phyloP scores from a whole-genome alignment of 2,113 vertebrate genomes.

The Entelurus aequoreus region DNA sequence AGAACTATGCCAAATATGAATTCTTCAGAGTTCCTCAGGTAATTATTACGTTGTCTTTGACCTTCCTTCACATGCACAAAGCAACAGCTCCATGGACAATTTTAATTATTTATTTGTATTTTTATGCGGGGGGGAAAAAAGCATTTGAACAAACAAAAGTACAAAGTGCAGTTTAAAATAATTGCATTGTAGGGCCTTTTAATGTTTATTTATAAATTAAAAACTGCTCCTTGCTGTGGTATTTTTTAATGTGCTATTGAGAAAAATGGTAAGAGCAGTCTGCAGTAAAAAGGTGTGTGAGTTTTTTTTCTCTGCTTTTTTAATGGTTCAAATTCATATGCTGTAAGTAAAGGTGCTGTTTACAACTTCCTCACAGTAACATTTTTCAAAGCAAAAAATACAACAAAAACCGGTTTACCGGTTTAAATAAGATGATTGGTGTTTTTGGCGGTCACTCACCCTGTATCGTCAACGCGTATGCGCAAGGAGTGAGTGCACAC shows the following conservation, averaged over 20 bases:
- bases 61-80: slow-evolving; percentile 14
- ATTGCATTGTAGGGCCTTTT: not conserved
- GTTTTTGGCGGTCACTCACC: too few species aligned
- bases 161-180: not conserved
- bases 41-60: slow-evolving; percentile 19
- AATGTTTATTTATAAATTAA: not conserved
- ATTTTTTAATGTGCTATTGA: slow-evolving; percentile 5
- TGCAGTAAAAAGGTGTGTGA: slow-evolving; percentile 28
- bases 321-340: slow-evolving; percentile 7
- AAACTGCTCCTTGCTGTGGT: not conserved
- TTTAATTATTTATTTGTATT: not conserved
- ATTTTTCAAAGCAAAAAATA: too few species aligned
- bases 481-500: too few species aligned
- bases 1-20: slow-evolving; percentile 98
- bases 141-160: not conserved
- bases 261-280: slow-evolving; percentile 31
- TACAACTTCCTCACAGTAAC: too few species aligned
- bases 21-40: slow-evolving; percentile 96
- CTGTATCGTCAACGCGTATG: too few species aligned
- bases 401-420: too few species aligned
- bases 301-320: slow-evolving; percentile 23
- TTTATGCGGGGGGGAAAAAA: not conserved
- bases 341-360: slow-evolving; percentile 26
- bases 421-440: too few species aligned
- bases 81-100: not conserved